Conservation (phyloP, 2,797 vertebrate species). For the Phrynocephalus guinanensis region DNA sequence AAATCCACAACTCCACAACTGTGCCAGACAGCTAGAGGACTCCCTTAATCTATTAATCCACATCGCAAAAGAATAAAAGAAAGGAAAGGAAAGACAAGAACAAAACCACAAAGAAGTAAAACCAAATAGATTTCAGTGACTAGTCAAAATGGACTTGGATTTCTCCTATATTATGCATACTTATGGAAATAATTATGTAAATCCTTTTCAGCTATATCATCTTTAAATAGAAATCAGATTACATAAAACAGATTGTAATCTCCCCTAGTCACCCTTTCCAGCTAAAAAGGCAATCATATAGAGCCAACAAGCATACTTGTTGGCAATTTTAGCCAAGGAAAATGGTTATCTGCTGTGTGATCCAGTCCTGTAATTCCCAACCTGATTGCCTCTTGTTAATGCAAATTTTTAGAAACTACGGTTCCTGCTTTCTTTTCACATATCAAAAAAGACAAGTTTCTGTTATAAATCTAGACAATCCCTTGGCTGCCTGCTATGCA, state of each 20-base stretch:
- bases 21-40: conserved; percentile 66
- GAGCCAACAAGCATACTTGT: conserved; percentile 69
- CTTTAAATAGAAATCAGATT: conserved; percentile 79
- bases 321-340: conserved; percentile 67
- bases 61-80: conserved; percentile 52
- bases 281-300: conserved; percentile 62
- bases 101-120: conserved; percentile 42
- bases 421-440: conserved; percentile 32
- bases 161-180: conserved; percentile 70
- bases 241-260: conserved; percentile 74
- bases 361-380: conserved; percentile 46
- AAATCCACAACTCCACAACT: conserved; percentile 50
- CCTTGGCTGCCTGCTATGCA: conserved; percentile 74
- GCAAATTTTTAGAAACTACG: conserved; percentile 42
- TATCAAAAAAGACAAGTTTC: conserved; percentile 64
- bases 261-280: conserved; percentile 67
- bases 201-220: conserved; percentile 75
- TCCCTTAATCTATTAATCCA: conserved; percentile 72
- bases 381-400: conserved; percentile 3
- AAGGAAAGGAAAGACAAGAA: conserved; percentile 31
- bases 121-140: conserved; percentile 36
- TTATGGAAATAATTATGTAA: conserved; percentile 81
- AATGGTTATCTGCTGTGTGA: conserved; percentile 54
- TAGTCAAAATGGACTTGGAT: conserved; percentile 64
- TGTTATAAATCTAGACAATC: conserved; percentile 68